phyloP scores from a whole-genome alignment of 2,113 vertebrate genomes.

The Phaetusa simplex region DNA sequence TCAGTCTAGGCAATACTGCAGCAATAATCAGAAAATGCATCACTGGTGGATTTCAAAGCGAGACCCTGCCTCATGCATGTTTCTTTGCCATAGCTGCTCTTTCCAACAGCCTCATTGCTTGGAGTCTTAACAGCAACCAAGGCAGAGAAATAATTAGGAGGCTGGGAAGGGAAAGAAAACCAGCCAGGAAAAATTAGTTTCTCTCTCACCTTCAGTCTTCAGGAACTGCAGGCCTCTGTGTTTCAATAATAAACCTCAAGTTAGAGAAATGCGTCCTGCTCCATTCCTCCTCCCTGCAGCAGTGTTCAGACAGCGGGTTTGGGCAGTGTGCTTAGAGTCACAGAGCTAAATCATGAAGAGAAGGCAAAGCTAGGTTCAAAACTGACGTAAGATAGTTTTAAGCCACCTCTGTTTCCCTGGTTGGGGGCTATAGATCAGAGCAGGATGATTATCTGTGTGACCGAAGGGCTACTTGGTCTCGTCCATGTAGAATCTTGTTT shows the following conservation, averaged over 20 bases:
- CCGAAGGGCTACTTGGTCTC: background rate
- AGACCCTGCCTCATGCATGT: background rate
- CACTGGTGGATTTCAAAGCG: background rate
- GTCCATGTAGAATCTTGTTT: accelerated
- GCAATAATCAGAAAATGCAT: background rate
- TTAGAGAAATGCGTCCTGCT: background rate
- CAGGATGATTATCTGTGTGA: background rate
- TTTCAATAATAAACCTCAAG: background rate
- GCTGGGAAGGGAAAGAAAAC: background rate
- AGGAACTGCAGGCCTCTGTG: background rate
- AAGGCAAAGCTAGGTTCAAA: background rate
- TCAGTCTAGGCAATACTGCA: background rate
- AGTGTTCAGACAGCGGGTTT: background rate
- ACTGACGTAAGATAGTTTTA: background rate
- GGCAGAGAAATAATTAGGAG: background rate
- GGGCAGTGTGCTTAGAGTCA: background rate
- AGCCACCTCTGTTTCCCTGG: background rate
- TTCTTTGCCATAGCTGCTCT: background rate
- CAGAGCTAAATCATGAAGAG: background rate
- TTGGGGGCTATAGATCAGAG: background rate
- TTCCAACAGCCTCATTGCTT: background rate
- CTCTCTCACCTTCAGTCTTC: background rate
- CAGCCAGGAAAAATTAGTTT: background rate
- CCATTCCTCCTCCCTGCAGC: background rate
- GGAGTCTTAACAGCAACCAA: background rate